Evolutionary conservation across 2,888 invertebrate species (phyloP).

Genomic region (Dastarcus helophoroides): DNA sequence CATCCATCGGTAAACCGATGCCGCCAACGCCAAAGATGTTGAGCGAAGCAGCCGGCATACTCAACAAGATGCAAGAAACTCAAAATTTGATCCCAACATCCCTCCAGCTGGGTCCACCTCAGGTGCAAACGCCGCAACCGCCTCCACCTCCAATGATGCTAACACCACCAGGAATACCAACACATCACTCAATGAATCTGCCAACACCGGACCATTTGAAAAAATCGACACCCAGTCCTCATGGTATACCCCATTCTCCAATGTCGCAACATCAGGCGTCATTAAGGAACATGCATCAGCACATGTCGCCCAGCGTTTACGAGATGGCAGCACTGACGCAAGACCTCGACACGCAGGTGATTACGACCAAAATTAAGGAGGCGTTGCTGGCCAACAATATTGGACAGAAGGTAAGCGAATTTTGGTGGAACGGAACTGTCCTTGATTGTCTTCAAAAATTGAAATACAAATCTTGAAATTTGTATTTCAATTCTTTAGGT

Average conservation of each 20-base stretch:
- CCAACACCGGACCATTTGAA: conserved; percentile 50
- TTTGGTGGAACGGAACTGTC: too few relatives aligned
- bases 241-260: conserved; percentile 44
- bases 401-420: conserved; percentile 83
- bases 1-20: conserved; percentile 54
- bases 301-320: conserved; percentile 90
- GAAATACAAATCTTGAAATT: too few relatives aligned
- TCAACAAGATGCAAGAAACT: conserved; percentile 59
- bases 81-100: conserved; percentile 47
- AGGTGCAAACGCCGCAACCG: conserved; percentile 34
- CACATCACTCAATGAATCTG: conserved; percentile 58
- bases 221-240: conserved; percentile 46
- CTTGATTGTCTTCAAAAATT: too few relatives aligned
- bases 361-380: conserved; percentile 95
- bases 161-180: conserved; percentile 66
- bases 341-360: conserved; percentile 90
- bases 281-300: conserved; percentile 66
- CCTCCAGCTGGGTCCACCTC: conserved; percentile 38
- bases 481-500: too few relatives aligned
- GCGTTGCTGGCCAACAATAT: conserved; percentile 93
- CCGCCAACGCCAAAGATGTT: conserved; percentile 70
- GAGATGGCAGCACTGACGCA: conserved; percentile 96
- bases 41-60: conserved; percentile 52
- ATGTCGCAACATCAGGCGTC: conserved; percentile 47
- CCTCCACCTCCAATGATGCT: conserved; percentile 52